These are phyloP conservation scores for Hymenochirus boettgeri DNA, from an alignment of 2,113 vertebrate genomes.

Conservation along the genomic window DNA sequence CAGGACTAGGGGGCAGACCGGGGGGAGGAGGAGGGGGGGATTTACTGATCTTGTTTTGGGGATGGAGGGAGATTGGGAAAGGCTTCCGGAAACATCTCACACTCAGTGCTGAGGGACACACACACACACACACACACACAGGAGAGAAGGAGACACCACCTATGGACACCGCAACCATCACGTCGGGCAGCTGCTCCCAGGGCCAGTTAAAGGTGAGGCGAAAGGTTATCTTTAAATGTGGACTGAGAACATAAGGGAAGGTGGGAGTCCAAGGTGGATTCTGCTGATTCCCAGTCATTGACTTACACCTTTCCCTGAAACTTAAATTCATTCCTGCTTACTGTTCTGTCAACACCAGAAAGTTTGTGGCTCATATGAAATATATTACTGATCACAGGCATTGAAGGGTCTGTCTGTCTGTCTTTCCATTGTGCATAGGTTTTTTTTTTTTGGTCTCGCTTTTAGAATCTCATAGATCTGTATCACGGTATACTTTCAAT, in stretches of 20 bases:
- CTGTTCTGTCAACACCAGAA: no score
- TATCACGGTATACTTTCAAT: neutral
- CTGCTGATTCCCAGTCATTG: neutral
- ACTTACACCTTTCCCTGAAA: no score
- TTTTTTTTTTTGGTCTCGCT: no score
- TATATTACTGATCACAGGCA: no score
- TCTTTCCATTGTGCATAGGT: no score
- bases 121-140: conserved; percentile 15
- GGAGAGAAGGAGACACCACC: conserved; percentile 16
- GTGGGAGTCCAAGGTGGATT: neutral
- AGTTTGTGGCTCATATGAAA: no score
- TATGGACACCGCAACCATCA: conserved; percentile 26
- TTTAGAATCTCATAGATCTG: no score
- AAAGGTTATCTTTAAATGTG: neutral
- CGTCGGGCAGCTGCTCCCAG: conserved; percentile 33
- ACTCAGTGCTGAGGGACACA: conserved; percentile 32
- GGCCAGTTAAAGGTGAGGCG: conserved; percentile 39
- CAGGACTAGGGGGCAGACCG: conserved; percentile 25
- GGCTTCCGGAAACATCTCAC: conserved; percentile 33
- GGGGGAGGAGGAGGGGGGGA: conserved; percentile 24
- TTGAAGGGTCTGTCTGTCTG: no score
- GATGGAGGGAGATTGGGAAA: conserved; percentile 40
- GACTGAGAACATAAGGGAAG: conserved; percentile 2
- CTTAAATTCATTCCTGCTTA: no score
- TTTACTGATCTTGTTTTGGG: conserved; percentile 38